phyloP scores from a whole-genome alignment of 2,888 invertebrate species.

The Campoplex nolae region DNA sequence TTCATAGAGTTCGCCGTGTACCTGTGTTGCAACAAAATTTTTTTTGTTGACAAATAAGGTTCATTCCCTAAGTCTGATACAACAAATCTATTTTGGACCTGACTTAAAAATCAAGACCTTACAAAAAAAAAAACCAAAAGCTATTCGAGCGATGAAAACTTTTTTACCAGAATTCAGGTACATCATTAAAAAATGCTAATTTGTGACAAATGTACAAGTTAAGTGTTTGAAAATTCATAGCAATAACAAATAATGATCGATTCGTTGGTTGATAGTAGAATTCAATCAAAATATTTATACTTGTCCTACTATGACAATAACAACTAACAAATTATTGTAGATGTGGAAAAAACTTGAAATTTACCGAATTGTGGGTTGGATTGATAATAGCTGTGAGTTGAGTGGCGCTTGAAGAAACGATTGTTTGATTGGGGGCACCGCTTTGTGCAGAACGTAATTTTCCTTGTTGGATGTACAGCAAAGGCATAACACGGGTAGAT shows the following conservation, averaged over 20 bases:
- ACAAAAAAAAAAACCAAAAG: too few relatives aligned
- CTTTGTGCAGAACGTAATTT: conserved; percentile 77
- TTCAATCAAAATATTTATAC: too few relatives aligned
- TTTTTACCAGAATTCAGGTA: neutral
- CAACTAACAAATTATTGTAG: too few relatives aligned
- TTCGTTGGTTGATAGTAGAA: too few relatives aligned
- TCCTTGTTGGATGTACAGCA: conserved; percentile 81
- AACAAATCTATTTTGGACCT: too few relatives aligned
- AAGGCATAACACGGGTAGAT: conserved; percentile 80
- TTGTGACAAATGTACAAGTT: too few relatives aligned
- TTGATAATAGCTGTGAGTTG: conserved; percentile 81
- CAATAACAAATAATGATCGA: too few relatives aligned
- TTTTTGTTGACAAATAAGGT: neutral
- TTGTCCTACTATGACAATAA: too few relatives aligned
- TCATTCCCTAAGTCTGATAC: too few relatives aligned
- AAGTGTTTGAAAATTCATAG: too few relatives aligned
- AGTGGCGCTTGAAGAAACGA: conserved; percentile 77
- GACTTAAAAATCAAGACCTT: too few relatives aligned
- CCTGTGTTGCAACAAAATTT: neutral
- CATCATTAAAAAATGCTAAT: neutral
- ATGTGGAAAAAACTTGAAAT: neutral
- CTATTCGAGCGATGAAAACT: neutral
- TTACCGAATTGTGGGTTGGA: conserved; percentile 80
- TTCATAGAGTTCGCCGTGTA: too few relatives aligned
- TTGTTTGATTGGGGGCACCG: conserved; percentile 76